A percentile compares a stretch with the other conserved stretches of the same genome.
Conservation (phyloP, 1,140 invertebrate genomes). For the Drosophila prosaltans region DNA sequence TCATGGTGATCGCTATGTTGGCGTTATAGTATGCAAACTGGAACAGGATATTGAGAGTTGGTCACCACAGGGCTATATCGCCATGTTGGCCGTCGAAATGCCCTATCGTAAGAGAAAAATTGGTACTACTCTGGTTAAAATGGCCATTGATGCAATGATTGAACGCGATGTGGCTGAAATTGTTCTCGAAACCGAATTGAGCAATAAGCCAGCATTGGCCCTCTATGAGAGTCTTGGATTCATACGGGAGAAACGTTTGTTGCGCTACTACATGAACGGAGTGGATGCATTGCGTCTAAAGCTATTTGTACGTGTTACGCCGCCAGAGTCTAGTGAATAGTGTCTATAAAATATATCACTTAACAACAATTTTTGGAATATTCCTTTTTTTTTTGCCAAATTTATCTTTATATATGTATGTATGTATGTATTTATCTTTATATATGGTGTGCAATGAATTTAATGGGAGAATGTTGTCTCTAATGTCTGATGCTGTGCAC, state of each 20-base stretch:
- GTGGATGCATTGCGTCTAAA: conserved; percentile 98
- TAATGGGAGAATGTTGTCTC: conserved; percentile 8
- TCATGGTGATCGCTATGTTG: conserved; percentile 92
- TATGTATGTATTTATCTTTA: background rate
- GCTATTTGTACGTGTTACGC: conserved; percentile 92
- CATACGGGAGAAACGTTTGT: conserved; percentile 97
- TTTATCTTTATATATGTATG: background rate
- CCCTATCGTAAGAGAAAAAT: conserved; percentile 96
- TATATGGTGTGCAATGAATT: conserved; percentile 7
- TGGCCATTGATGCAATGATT: conserved; percentile 94
- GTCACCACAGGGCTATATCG: conserved; percentile 96
- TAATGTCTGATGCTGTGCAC: conserved; percentile 14
- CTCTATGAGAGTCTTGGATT: conserved; percentile 99
- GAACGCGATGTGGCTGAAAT: conserved; percentile 97
- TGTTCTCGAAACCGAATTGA: conserved; percentile 98
- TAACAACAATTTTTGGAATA: background rate
- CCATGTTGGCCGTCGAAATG: conserved; percentile 98
- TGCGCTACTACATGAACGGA: conserved; percentile 99
- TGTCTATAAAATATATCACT: background rate
- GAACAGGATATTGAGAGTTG: conserved; percentile 89
- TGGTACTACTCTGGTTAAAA: conserved; percentile 88
- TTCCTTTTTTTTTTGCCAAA: background rate
- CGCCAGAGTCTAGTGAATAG: background rate
- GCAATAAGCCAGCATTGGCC: conserved; percentile 95
- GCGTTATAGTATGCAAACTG: conserved; percentile 98